Evolutionary conservation across 2,888 invertebrate genomes (phyloP).

Genomic region (Euplexia lucipara): DNA sequence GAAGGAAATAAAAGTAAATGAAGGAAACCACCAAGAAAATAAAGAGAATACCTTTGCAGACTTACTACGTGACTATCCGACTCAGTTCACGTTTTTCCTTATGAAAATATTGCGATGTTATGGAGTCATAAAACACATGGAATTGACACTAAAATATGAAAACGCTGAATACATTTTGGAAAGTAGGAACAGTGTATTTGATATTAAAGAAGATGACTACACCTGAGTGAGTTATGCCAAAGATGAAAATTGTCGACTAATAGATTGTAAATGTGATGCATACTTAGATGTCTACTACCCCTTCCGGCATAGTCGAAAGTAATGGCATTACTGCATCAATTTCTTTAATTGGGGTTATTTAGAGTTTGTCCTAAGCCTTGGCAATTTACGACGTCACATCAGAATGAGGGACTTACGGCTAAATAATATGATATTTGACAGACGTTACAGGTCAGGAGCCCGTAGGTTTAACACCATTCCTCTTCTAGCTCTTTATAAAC

Average conservation of each 20-base stretch:
- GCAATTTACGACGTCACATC: background rate
- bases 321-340: background rate
- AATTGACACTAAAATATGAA: slow-evolving; percentile 25
- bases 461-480: too few species aligned
- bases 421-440: too few species aligned
- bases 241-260: background rate
- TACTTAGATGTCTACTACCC: too few species aligned
- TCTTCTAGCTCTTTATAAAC: too few species aligned
- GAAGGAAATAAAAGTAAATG: too few species aligned
- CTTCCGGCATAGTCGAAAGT: background rate
- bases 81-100: slow-evolving; percentile 23
- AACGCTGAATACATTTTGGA: background rate
- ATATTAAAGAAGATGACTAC: background rate
- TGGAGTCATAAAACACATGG: slow-evolving; percentile 26
- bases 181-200: background rate
- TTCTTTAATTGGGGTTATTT: background rate
- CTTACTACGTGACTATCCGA: background rate
- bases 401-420: too few species aligned
- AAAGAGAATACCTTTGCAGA: background rate
- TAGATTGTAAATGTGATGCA: background rate
- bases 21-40: background rate
- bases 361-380: background rate
- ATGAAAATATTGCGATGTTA: slow-evolving; percentile 25
- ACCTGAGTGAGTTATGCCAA: background rate
- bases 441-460: too few species aligned